phyloP scores from a whole-genome alignment of 2,888 invertebrate species.

The Mesoligia furuncula region DNA sequence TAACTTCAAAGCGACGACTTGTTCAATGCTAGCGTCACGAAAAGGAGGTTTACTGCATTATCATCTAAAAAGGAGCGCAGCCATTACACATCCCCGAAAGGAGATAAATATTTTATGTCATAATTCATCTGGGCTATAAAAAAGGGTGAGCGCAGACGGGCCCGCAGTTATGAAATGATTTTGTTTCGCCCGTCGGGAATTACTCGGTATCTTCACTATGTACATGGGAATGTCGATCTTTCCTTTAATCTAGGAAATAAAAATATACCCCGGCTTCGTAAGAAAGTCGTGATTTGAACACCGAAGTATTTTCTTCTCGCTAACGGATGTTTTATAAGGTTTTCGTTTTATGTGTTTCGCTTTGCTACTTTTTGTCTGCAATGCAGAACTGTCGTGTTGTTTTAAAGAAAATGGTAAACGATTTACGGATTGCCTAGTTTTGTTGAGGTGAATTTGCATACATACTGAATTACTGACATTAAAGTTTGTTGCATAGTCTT shows the following conservation, averaged over 20 bases:
- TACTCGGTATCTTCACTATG: constrained; percentile 68
- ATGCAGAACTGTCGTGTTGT: constrained; percentile 51
- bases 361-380: constrained; percentile 53
- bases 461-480: constrained; percentile 9
- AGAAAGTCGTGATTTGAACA: constrained; percentile 64
- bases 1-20: constrained; percentile 68
- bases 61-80: constrained; percentile 83
- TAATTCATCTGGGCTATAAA: constrained; percentile 86
- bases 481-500: constrained; percentile 8
- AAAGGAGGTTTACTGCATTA: constrained; percentile 82
- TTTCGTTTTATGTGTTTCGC: constrained; percentile 43
- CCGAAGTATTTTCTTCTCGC: constrained; percentile 44
- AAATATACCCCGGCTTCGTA: constrained; percentile 68
- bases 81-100: constrained; percentile 84
- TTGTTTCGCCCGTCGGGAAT: constrained; percentile 76
- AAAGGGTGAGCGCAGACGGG: constrained; percentile 81
- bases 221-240: constrained; percentile 74
- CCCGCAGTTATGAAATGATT: constrained; percentile 79
- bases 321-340: constrained; percentile 57
- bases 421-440: constrained; percentile 25
- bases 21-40: constrained; percentile 79
- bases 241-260: constrained; percentile 77
- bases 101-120: constrained; percentile 88
- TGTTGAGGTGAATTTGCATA: constrained; percentile 25
- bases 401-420: constrained; percentile 30